phyloP scores from a whole-genome alignment of 2,888 invertebrate species.

The Digitonthophagus gazella region DNA sequence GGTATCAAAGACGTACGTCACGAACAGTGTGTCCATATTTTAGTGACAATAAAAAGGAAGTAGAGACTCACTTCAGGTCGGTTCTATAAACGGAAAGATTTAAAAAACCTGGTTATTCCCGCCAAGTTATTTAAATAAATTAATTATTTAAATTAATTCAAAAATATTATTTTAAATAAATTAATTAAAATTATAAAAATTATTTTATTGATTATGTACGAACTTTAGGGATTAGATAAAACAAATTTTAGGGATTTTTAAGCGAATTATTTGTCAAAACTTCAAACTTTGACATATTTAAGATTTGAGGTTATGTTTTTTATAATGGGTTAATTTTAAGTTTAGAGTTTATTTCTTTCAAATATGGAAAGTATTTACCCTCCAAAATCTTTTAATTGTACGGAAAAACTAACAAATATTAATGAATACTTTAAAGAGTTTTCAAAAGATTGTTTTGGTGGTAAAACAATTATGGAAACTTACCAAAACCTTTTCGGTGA shows the following conservation, averaged over 20 bases:
- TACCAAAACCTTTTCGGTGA: not conserved
- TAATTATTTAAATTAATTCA: not conserved
- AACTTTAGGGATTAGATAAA: too few species aligned
- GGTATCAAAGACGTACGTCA: not conserved
- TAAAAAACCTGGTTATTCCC: not conserved
- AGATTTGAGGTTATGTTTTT: too few species aligned
- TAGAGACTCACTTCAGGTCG: not conserved
- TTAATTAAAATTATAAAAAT: too few species aligned
- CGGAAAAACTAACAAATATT: conserved; percentile 25
- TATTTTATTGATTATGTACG: too few species aligned
- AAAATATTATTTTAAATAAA: too few species aligned
- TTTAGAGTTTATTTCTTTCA: too few species aligned
- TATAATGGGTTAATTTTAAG: too few species aligned
- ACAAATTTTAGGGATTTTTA: too few species aligned
- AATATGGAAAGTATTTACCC: conserved; percentile 39
- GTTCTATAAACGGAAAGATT: not conserved
- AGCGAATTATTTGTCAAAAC: too few species aligned
- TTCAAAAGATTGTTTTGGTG: conserved; percentile 1
- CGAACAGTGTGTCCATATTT: not conserved
- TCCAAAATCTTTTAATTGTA: conserved; percentile 23
- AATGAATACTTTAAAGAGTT: conserved; percentile 28
- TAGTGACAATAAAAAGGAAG: not conserved
- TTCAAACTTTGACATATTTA: too few species aligned
- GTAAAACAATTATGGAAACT: not conserved
- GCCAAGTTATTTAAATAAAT: not conserved